phyloP scores from a whole-genome alignment of 2,797 vertebrate genomes.

The Knipowitschia caucasica region DNA sequence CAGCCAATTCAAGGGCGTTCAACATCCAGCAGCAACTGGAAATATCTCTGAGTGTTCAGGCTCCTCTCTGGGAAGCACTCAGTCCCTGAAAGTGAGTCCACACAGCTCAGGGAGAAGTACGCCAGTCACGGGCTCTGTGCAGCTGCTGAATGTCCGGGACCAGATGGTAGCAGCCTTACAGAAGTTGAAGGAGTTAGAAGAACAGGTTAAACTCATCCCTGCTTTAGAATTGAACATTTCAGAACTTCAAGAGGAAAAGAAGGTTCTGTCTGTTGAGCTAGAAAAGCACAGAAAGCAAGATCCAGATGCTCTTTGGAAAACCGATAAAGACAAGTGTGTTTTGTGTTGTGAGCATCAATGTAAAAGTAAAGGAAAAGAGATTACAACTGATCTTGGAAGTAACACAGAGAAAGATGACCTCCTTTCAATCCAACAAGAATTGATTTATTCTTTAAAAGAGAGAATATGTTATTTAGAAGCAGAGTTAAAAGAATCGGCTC shows the following conservation, averaged over 20 bases:
- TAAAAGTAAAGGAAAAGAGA: conserved; percentile 54
- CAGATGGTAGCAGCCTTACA: conserved; percentile 95
- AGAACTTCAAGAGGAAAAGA: conserved; percentile 92
- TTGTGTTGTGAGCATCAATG: conserved; percentile 29
- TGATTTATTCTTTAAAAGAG: conserved; percentile 84
- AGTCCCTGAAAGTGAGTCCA: conserved; percentile 84
- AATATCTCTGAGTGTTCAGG: conserved; percentile 68
- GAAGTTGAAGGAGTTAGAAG: conserved; percentile 92
- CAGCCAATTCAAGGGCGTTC: conserved; percentile 78
- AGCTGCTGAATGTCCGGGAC: conserved; percentile 92
- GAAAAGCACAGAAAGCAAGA: conserved; percentile 76
- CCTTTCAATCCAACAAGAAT: conserved; percentile 85
- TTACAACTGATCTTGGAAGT: conserved; percentile 80
- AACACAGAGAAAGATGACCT: conserved; percentile 79
- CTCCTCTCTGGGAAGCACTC: conserved; percentile 79
- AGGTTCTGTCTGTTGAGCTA: conserved; percentile 82
- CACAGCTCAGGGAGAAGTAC: conserved; percentile 87
- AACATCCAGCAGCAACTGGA: conserved; percentile 64
- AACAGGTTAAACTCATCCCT: conserved; percentile 93
- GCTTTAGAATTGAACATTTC: conserved; percentile 95
- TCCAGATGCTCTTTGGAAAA: conserved; percentile 68
- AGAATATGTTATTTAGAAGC: conserved; percentile 85
- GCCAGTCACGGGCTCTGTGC: conserved; percentile 82
- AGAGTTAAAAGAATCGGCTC: conserved; percentile 88
- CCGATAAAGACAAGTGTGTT: conserved; percentile 63